These are phyloP conservation scores for Oscheius sp. DNA, from an alignment of 2,888 invertebrate genomes.

Conservation along the genomic window DNA sequence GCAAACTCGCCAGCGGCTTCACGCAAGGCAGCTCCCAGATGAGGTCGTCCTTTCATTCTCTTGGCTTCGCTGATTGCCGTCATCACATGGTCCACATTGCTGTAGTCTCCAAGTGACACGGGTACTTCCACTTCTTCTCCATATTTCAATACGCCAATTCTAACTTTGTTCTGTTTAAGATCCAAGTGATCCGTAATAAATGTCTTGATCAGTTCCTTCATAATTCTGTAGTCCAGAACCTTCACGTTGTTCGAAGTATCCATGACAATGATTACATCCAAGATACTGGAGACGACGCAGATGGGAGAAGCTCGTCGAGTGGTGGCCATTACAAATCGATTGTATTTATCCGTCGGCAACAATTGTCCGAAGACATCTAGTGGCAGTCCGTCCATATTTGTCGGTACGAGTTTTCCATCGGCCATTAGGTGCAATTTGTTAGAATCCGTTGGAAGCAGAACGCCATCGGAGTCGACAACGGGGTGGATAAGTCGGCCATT, in stretches of 20 bases:
- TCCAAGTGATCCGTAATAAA: slow-evolving; percentile 71
- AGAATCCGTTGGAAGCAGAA: slow-evolving; percentile 43
- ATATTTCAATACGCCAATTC: slow-evolving; percentile 70
- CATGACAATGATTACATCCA: slow-evolving; percentile 69
- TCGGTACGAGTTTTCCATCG: slow-evolving; percentile 47
- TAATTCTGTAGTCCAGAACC: slow-evolving; percentile 70
- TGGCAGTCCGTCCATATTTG: slow-evolving; percentile 46
- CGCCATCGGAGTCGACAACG: slow-evolving; percentile 61
- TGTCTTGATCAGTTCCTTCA: slow-evolving; percentile 70
- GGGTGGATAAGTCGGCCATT: slow-evolving; percentile 57
- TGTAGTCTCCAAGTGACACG: slow-evolving; percentile 69
- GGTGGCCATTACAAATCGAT: slow-evolving; percentile 35
- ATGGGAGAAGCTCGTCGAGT: slow-evolving; percentile 35
- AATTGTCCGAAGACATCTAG: slow-evolving; percentile 40
- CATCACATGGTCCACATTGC: slow-evolving; percentile 63
- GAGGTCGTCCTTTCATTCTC: slow-evolving; percentile 65
- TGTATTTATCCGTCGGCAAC: slow-evolving; percentile 55
- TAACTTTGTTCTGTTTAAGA: slow-evolving; percentile 60
- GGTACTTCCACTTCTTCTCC: slow-evolving; percentile 69
- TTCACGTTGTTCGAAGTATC: slow-evolving; percentile 70
- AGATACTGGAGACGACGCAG: slow-evolving; percentile 39
- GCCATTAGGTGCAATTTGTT: slow-evolving; percentile 29
- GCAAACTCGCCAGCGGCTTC: slow-evolving; percentile 68
- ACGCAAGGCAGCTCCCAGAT: slow-evolving; percentile 65
- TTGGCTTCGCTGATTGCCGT: slow-evolving; percentile 64